Conservation (phyloP, 2,888 invertebrate genomes). For the Megalurothrips usitatus region DNA sequence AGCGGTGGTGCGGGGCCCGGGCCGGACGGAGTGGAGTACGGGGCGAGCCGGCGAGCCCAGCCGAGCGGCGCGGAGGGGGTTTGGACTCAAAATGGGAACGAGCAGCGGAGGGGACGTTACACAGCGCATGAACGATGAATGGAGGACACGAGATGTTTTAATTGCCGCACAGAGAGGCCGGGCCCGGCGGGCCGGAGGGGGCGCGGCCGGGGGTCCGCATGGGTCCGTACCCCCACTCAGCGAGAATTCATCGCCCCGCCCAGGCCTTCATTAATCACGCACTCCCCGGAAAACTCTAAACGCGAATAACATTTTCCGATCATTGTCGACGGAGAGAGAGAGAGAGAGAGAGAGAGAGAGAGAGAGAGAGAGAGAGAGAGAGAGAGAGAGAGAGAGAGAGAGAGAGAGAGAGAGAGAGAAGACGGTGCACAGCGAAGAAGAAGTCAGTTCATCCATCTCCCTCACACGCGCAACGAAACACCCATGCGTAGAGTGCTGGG, state of each 20-base stretch:
- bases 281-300: background rate
- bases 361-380: slow-evolving; percentile 21
- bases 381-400: slow-evolving; percentile 26
- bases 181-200: background rate
- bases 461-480: no score
- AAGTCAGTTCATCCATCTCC: no score
- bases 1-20: no score
- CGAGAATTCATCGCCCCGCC: background rate
- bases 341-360: slow-evolving; percentile 32
- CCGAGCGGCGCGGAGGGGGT: background rate
- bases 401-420: background rate
- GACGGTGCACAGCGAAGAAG: no score
- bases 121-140: background rate
- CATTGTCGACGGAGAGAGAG: slow-evolving; percentile 28
- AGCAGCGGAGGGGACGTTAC: background rate
- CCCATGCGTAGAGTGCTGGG: no score
- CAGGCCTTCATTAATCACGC: background rate
- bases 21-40: background rate
- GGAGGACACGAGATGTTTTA: slow-evolving; percentile 6
- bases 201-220: no score
- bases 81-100: background rate
- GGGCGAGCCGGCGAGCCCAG: background rate
- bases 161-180: background rate
- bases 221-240: no score
- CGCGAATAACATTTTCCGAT: background rate